Conservation (phyloP, 1,140 invertebrate genomes). For the Homalodisca vitripennis region DNA sequence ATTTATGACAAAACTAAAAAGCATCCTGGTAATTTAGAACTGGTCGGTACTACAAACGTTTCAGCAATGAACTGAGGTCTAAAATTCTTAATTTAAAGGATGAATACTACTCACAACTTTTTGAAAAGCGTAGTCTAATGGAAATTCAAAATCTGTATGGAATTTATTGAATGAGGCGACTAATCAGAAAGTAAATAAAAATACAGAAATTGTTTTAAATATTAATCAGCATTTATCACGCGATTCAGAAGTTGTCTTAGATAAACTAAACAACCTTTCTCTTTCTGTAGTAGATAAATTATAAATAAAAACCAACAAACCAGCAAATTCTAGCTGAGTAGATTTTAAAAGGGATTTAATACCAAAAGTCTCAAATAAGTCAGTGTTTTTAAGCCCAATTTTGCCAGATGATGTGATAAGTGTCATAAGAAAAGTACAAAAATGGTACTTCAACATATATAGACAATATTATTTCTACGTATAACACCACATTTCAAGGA, state of each 20-base stretch:
- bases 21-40: background rate
- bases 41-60: background rate
- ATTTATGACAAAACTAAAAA: background rate
- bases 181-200: background rate
- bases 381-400: background rate
- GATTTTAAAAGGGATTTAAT: background rate
- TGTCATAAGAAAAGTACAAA: background rate
- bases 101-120: background rate
- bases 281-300: background rate
- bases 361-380: background rate
- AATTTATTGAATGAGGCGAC: background rate
- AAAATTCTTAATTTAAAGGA: background rate
- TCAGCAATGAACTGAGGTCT: background rate
- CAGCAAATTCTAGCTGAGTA: background rate
- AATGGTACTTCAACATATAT: background rate
- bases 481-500: too few relatives aligned
- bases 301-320: background rate
- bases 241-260: background rate
- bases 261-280: background rate
- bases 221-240: background rate
- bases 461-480: background rate
- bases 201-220: background rate
- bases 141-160: background rate
- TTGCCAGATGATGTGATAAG: background rate
- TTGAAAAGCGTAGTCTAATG: background rate